Evolutionary conservation across 2,113 vertebrate genomes (phyloP).

Genomic region (Lepus timidus): DNA sequence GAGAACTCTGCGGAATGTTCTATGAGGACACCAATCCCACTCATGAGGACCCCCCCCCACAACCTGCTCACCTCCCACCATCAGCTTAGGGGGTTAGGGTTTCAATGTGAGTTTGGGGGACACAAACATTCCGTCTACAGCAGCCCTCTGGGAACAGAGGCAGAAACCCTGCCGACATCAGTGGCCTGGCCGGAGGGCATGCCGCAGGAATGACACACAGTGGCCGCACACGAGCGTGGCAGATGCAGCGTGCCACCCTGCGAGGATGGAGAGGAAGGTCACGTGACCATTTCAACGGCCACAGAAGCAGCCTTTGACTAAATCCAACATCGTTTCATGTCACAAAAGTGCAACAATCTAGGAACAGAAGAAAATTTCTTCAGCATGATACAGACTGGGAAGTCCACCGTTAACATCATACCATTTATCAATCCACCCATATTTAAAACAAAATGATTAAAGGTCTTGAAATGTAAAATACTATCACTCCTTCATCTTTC

Average conservation of each 20-base stretch:
- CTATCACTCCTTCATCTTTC: no score
- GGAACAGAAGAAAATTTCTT: background rate
- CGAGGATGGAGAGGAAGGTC: background rate
- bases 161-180: background rate
- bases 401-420: background rate
- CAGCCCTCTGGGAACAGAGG: background rate
- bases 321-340: background rate
- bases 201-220: background rate
- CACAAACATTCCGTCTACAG: background rate
- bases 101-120: background rate
- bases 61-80: background rate
- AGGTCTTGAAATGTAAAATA: no score
- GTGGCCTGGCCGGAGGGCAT: background rate
- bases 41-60: background rate
- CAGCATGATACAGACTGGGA: background rate
- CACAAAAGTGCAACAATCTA: background rate
- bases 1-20: background rate
- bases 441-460: no score
- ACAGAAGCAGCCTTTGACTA: background rate
- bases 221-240: background rate
- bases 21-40: background rate
- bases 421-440: no score
- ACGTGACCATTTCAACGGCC: background rate
- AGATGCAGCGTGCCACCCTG: rapidly evolving
- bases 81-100: background rate